Evolutionary conservation across 2,113 vertebrate species (phyloP).

Genomic region (Apteryx owenii): DNA sequence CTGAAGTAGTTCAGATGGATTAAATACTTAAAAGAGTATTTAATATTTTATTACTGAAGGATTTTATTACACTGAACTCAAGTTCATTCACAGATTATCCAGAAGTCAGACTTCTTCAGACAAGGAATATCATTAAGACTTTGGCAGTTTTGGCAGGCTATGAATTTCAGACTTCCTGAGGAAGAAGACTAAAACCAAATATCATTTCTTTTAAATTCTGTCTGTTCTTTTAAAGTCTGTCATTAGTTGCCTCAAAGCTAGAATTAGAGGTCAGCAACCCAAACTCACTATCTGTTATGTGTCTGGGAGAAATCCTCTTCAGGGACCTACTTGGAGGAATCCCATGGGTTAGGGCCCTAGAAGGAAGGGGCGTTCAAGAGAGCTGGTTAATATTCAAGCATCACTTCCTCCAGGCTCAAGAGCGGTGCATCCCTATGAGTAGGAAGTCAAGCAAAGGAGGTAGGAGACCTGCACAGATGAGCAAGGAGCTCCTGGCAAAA

Average conservation of each 20-base stretch:
- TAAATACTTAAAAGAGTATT: neutral
- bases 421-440: too few species aligned
- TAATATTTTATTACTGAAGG: slow-evolving; percentile 30
- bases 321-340: too few species aligned
- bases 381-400: too few species aligned
- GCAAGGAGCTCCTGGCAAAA: too few species aligned
- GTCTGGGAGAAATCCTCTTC: neutral
- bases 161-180: neutral
- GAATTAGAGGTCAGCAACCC: neutral
- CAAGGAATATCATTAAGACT: neutral
- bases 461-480: too few species aligned
- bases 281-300: neutral
- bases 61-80: neutral
- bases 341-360: too few species aligned
- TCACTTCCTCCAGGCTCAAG: too few species aligned
- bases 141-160: neutral
- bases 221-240: neutral
- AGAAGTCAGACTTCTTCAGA: neutral
- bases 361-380: too few species aligned
- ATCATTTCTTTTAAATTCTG: neutral
- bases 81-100: neutral
- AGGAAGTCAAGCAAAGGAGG: too few species aligned
- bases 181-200: neutral
- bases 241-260: neutral
- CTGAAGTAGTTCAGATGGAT: neutral